These are phyloP conservation scores for Mya arenaria DNA, from an alignment of 1,140 invertebrate species.

Conservation along the genomic window DNA sequence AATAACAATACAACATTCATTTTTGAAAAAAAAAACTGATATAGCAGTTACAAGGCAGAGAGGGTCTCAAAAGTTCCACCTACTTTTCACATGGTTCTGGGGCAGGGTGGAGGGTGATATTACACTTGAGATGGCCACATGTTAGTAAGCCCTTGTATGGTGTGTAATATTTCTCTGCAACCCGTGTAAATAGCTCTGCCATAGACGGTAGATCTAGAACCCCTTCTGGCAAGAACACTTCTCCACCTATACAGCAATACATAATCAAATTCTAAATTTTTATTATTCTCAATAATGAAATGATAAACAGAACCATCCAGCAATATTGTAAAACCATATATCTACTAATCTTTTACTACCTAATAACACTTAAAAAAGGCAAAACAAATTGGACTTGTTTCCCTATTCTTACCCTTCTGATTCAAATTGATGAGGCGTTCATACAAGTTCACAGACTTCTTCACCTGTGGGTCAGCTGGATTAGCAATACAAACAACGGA, in stretches of 20 bases:
- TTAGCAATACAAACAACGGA: slow-evolving; percentile 87
- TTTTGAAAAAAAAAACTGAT: no score
- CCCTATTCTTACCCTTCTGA: slow-evolving; percentile 31
- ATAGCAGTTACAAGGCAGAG: background rate
- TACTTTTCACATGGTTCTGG: slow-evolving; percentile 82
- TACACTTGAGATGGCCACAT: slow-evolving; percentile 90
- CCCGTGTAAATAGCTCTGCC: slow-evolving; percentile 86
- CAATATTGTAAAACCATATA: background rate
- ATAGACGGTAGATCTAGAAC: slow-evolving; percentile 84
- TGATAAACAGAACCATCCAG: no score
- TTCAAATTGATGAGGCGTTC: slow-evolving; percentile 82
- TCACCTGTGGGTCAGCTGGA: slow-evolving; percentile 76
- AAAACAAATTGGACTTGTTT: background rate
- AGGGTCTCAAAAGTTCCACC: slow-evolving; percentile 1
- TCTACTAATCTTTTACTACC: no score
- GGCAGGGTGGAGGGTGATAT: slow-evolving; percentile 89
- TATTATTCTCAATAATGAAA: no score
- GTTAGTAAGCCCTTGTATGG: slow-evolving; percentile 89
- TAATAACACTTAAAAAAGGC: no score
- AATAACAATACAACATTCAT: no score
- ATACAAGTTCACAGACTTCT: slow-evolving; percentile 80
- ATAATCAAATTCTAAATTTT: no score
- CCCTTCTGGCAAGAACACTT: slow-evolving; percentile 85
- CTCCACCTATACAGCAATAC: slow-evolving; percentile 84
- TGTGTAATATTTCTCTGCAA: slow-evolving; percentile 90